A percentile compares a stretch with the other conserved stretches of the same genome.
These are phyloP conservation scores for Nannoperca australis DNA, from an alignment of 2,797 vertebrate genomes.

Conservation along the genomic window DNA sequence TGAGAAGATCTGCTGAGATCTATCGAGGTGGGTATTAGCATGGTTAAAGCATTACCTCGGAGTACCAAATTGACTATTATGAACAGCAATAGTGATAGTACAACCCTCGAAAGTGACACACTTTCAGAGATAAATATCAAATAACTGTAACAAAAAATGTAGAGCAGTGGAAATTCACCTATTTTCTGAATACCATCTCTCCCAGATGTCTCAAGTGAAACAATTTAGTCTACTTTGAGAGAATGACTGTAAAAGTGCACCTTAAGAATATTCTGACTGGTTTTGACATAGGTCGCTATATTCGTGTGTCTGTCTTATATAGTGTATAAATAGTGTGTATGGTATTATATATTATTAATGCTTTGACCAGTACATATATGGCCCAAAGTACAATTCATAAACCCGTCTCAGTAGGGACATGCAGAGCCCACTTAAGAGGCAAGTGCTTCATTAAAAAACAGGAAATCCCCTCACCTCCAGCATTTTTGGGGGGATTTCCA, in stretches of 20 bases:
- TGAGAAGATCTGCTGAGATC: constrained; percentile 41
- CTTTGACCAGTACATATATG: constrained; percentile 6
- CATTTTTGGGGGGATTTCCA: not conserved
- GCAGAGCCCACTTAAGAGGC: not conserved
- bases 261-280: not conserved
- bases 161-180: not conserved
- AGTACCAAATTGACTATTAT: constrained; percentile 27
- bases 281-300: not conserved
- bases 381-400: constrained; percentile 33
- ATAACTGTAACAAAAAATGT: not conserved
- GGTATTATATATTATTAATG: constrained; percentile 22
- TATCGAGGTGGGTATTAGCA: constrained; percentile 17
- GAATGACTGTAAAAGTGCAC: constrained; percentile 4
- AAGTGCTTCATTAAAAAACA: constrained; percentile 10
- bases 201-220: constrained; percentile 25
- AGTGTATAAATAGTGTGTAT: not conserved
- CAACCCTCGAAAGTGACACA: constrained; percentile 27
- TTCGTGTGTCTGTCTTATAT: not conserved
- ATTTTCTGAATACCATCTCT: constrained; percentile 1
- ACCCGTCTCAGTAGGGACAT: constrained; percentile 15
- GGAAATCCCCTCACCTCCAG: constrained; percentile 17
- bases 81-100: constrained; percentile 30
- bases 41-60: constrained; percentile 29
- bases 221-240: not conserved
- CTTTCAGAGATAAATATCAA: constrained; percentile 27